phyloP scores from a whole-genome alignment of 2,888 invertebrate genomes.

The Globia sparganii region DNA sequence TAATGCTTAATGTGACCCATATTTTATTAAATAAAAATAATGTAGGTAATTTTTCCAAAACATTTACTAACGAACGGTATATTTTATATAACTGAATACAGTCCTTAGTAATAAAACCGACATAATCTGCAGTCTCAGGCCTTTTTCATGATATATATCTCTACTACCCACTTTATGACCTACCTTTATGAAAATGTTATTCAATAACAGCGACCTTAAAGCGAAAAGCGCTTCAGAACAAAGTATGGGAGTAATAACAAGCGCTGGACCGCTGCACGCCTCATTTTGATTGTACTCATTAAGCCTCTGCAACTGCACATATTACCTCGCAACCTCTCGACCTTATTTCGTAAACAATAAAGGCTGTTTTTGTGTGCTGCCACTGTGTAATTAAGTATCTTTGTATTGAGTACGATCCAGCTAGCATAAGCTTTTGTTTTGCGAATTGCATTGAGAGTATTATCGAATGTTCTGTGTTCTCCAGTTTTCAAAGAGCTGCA shows the following conservation, averaged over 20 bases:
- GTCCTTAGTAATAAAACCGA: conserved; percentile 51
- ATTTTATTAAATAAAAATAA: conserved; percentile 42
- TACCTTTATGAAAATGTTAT: conserved; percentile 63
- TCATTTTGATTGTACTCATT: conserved; percentile 79
- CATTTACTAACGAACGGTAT: conserved; percentile 34
- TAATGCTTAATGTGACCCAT: conserved; percentile 10
- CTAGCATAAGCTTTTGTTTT: conserved; percentile 59
- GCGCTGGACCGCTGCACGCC: conserved; percentile 65
- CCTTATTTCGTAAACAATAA: conserved; percentile 66
- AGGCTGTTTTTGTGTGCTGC: conserved; percentile 54
- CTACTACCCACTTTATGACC: conserved; percentile 59
- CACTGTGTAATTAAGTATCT: conserved; percentile 66
- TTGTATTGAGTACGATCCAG: conserved; percentile 60
- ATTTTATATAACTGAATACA: conserved; percentile 43
- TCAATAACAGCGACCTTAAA: conserved; percentile 55
- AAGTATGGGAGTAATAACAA: conserved; percentile 68
- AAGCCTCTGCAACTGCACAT: conserved; percentile 67
- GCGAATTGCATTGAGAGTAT: conserved; percentile 57
- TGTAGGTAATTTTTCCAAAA: conserved; percentile 43
- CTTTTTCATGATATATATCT: conserved; percentile 51
- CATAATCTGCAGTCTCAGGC: conserved; percentile 54
- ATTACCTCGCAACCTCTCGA: conserved; percentile 63
- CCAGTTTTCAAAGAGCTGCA: conserved; percentile 19
- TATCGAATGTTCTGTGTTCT: conserved; percentile 51
- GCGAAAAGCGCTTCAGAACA: conserved; percentile 59